phyloP scores from a whole-genome alignment of 2,888 invertebrate genomes.

The Cerastis leucographa region DNA sequence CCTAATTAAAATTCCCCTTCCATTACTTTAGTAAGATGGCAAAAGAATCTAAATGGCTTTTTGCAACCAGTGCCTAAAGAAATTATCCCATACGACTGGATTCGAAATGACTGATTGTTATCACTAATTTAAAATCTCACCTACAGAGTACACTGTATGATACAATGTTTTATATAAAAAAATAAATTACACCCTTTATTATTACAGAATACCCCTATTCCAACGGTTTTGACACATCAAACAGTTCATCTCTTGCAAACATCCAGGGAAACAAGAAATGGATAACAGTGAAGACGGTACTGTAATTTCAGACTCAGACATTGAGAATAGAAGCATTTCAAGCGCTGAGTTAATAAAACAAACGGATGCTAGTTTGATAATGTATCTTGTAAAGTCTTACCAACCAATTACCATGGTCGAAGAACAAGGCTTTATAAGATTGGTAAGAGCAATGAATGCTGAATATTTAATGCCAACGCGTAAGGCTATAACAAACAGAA shows the following conservation, averaged over 20 bases:
- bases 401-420: not conserved
- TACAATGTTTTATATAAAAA: not conserved
- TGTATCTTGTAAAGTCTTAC: not conserved
- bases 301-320: not conserved
- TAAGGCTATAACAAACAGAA: constrained; percentile 18
- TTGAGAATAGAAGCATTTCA: too few relatives aligned
- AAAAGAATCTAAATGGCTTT: not conserved
- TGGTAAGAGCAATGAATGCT: not conserved
- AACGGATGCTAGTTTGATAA: constrained; percentile 6
- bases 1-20: not conserved
- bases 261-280: not conserved
- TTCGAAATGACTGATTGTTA: too few relatives aligned
- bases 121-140: not conserved
- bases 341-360: not conserved
- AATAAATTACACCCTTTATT: not conserved
- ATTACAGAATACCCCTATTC: not conserved
- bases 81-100: not conserved
- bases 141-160: not conserved
- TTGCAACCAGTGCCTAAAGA: not conserved
- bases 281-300: not conserved
- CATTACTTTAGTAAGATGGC: not conserved
- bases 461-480: constrained; percentile 3
- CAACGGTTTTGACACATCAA: not conserved
- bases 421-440: not conserved
- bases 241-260: constrained; percentile 3